Base-by-base conservation (phyloP, 2,113 vertebrate species). In the Argyrosomus japonicus region DNA sequence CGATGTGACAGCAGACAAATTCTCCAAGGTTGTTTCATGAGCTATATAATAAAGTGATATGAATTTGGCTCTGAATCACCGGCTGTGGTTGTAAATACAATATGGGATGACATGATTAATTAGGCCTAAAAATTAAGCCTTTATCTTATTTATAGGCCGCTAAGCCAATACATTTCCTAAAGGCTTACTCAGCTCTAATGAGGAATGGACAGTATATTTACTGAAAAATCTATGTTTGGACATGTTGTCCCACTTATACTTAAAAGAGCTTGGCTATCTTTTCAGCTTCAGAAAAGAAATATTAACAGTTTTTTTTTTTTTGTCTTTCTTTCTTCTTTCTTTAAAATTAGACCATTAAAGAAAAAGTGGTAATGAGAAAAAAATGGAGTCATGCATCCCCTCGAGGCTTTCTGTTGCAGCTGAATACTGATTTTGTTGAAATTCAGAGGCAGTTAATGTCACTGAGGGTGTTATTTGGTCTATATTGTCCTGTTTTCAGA, bases 111-210 rank as follows among this genome's bases (percentile, higher is more conserved):
- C 36, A 15, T 71, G 60, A 89, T 86, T 88, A 90, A 87, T 90
- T 87, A 85, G 79, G 75, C 18, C 69, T 80, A 15, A 83, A 86
- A 84, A 86, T 85, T 3, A 89, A 86, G 64, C 64, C 83, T n/a
- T n/a, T 58, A 75, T 74, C 58, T 83, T 90, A 88, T 87, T 88
- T 87, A 85, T 81, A 88, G 77, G 60, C 18, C 14, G 19, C 68
- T 29, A 73, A 69, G 68, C 83, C 78, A 86, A 80, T 68, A 84
- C 10, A 43, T 77, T 84, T 84, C 87, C 68, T 81, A 40, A 78
- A 81, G 81, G 68, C 77, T 82, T 84, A 79, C 58, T 87, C 82
- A 80, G 78, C 83, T 84, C 61, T 86, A 89, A 89, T 86, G 83
- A 90, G 80, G 60, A 84, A 69, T 17, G 29, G 67, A 23, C 79